Evolutionary conservation across 2,888 invertebrate species (phyloP), one percentile per base, ranked within the genome.

Genomic region (Himalopsyche kuldschensis): DNA sequence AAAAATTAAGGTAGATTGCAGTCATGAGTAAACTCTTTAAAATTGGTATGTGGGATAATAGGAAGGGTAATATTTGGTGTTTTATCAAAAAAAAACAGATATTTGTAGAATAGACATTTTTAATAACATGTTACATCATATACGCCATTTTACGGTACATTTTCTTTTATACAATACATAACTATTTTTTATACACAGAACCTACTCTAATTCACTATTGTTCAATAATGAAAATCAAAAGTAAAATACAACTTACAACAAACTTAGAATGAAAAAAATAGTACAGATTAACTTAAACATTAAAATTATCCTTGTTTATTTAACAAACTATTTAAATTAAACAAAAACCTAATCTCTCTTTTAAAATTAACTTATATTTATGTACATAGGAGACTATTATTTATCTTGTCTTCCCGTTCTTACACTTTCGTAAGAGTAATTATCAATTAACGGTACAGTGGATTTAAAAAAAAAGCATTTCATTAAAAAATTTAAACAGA

Each of bases 31-130:
- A n/a, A n/a, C 35, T 35, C 35, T 75, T n/a, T 24, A 31, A 20
- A 75, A 75, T 75, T 32, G 35, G 17, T 69, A 15, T 27, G 69
- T 11, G 4, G 30, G 11, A 69, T 11, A n/a, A n/a, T n/a, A 69
- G 11, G 69, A 69, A 69, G 27, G 69, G 11, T 69, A 4, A 55
- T 69, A 2, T 27, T 69, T 30, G 2, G 24, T 69, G 27, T 69
- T 10, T 31, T 6, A 20, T 31, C 10, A 81, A 46, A 81, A 81
- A 78, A 81, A 10, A 69, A 27, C 1, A 46, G 30, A 63, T 81
- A 55, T 82, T 85, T 86, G 82, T 85, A 85, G 85, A 86, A 86
- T 86, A 86, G 85, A 86, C 85, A 86, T 83, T 86, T 86, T 86
- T 84, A 85, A 85, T 86, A 86, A 86, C 86, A 86, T 86, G 75